phyloP scores from a whole-genome alignment of 2,113 vertebrate genomes.

The Lepus europaeus region DNA sequence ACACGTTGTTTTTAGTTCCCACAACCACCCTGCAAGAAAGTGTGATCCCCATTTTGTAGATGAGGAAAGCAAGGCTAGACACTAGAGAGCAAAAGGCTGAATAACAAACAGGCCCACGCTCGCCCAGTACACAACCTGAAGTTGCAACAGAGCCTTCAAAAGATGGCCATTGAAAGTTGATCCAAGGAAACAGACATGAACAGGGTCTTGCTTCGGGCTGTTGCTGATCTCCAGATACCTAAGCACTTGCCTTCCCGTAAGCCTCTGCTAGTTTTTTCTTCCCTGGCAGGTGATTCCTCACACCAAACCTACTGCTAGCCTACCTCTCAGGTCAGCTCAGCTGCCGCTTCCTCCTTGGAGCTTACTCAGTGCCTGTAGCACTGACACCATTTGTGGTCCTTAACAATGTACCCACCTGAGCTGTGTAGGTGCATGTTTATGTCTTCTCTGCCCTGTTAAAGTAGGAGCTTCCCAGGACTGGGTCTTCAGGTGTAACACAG shows the following conservation, averaged over 20 bases:
- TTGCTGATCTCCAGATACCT: not conserved
- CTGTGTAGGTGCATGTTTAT: not conserved
- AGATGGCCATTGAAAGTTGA: not conserved
- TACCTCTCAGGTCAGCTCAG: not conserved
- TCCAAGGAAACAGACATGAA: not conserved
- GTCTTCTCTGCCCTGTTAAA: not conserved
- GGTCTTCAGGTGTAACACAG: not conserved
- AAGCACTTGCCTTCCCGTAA: not conserved
- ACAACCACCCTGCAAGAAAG: not conserved
- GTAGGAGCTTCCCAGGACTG: not conserved
- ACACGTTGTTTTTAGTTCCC: not conserved
- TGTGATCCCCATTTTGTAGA: not conserved
- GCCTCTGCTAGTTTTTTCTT: not conserved
- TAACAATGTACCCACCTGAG: not conserved
- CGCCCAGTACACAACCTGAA: not conserved
- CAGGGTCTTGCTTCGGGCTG: not conserved
- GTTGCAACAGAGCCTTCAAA: not conserved
- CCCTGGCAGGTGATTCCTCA: not conserved
- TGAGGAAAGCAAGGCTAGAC: not conserved
- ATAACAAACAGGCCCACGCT: not conserved
- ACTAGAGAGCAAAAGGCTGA: not conserved
- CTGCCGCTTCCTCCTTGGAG: not conserved
- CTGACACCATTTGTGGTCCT: not conserved
- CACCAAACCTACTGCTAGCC: not conserved
- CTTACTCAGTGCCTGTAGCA: not conserved